Percentiles rank a stretch among this genome's conserved stretches.
These are phyloP conservation scores for Globicephala melas DNA, from an alignment of 2,113 vertebrate species.

Conservation along the genomic window DNA sequence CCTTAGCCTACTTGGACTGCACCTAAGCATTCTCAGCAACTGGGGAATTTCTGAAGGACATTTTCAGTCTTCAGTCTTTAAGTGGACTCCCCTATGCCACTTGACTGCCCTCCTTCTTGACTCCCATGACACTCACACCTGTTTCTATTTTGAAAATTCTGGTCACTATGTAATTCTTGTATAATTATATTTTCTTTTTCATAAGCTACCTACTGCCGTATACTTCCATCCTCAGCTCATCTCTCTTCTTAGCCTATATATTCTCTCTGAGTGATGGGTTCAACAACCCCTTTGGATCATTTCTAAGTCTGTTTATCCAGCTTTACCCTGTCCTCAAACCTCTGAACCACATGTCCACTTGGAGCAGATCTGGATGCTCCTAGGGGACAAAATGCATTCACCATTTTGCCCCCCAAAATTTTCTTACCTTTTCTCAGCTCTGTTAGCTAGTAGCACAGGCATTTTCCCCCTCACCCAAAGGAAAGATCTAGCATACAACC, in stretches of 20 bases:
- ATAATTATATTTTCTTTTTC: neutral
- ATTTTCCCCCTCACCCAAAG: neutral
- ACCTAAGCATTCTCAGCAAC: neutral
- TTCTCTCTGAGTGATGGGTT: neutral
- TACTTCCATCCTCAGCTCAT: neutral
- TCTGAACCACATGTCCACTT: neutral
- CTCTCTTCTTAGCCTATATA: neutral
- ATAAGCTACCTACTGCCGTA: neutral
- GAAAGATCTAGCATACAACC: neutral
- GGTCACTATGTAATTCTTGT: neutral
- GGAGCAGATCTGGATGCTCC: neutral
- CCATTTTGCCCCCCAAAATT: neutral
- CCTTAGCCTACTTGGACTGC: too few relatives aligned
- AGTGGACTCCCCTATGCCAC: neutral
- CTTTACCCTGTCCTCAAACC: neutral
- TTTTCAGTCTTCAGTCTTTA: neutral
- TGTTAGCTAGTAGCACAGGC: neutral
- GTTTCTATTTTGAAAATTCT: neutral
- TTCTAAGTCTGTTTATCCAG: neutral
- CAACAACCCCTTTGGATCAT: neutral
- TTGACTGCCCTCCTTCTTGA: neutral
- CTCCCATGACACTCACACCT: neutral
- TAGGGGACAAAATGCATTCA: neutral
- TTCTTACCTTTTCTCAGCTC: neutral
- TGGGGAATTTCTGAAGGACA: neutral